phyloP scores from a whole-genome alignment of 2,888 invertebrate species.

The Phymatocera aterrima region DNA sequence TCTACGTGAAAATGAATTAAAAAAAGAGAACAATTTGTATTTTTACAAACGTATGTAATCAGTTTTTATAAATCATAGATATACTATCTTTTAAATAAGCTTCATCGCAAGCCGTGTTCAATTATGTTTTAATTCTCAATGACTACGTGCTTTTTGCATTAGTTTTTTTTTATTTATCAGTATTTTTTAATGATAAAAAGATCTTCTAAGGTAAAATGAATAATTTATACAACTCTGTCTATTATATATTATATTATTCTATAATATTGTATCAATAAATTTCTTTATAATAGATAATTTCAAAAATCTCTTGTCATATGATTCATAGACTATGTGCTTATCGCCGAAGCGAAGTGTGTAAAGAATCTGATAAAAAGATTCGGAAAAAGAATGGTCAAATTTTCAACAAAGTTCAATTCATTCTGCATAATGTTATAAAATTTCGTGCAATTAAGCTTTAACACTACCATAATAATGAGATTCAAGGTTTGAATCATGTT shows the following conservation, averaged over 20 bases:
- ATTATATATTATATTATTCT: background rate
- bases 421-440: too few relatives aligned
- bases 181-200: constrained; percentile 54
- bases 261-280: constrained; percentile 27
- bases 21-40: too few relatives aligned
- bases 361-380: background rate
- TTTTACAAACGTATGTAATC: constrained; percentile 55
- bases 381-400: too few relatives aligned
- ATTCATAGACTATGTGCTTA: background rate
- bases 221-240: constrained; percentile 32
- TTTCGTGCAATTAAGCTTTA: constrained; percentile 19
- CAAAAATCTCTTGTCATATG: background rate
- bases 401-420: background rate
- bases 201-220: constrained; percentile 35
- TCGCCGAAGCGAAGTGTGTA: background rate
- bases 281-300: background rate
- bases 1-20: constrained; percentile 37
- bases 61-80: constrained; percentile 50
- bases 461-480: background rate
- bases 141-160: constrained; percentile 20
- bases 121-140: background rate
- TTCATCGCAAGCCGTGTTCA: background rate
- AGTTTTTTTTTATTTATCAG: constrained; percentile 49
- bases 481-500: constrained; percentile 20
- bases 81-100: constrained; percentile 40